Evolutionary conservation across 2,888 invertebrate species (phyloP), one percentile per base, ranked within the genome.

Genomic region (Eilema caniola): DNA sequence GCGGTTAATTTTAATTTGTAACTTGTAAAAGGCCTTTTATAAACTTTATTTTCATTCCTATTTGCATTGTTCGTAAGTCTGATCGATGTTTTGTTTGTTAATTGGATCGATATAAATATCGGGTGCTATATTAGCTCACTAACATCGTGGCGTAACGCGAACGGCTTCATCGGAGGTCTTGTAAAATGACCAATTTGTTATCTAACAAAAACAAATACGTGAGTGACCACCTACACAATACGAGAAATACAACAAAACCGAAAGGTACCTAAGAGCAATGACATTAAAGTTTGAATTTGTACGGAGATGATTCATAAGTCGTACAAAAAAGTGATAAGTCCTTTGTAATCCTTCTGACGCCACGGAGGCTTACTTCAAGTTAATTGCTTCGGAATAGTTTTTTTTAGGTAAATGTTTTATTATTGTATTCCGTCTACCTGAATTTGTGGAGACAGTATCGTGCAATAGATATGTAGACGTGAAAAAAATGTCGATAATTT

Each of bases 261-360:
- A 83, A 81, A 74, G 71, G 70, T 81, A 84, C 83, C 79, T 87
- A 84, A 78, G 12, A 0, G 0, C 2, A 1, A 0, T n/a, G 0
- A 0, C 0, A 0, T 14, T 83, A 74, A 75, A 62, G 80, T 77
- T 78, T 53, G 67, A 69, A 53, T 70, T 77, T 63, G 70, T 69
- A 67, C 74, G 28, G 1, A 61, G n/a, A 47, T 68, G 72, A 65
- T 62, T 67, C 41, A 71, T 71, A 33, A 72, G 69, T 78, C 70
- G 70, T 74, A 89, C 87, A 92, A 92, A 93, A 93, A 92, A 89
- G 91, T 92, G 93, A 93, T 94, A 94, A 93, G 90, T 93, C 92
- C 90, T 90, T 92, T 93, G 93, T 94, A 93, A 95, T 94, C 93
- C 91, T 87, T 83, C 92, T 94, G 95, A 95, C 95, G 95, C 95